Base-by-base conservation (phyloP, 2,797 vertebrate genomes). In the Ctenopoma kingsleyae region DNA sequence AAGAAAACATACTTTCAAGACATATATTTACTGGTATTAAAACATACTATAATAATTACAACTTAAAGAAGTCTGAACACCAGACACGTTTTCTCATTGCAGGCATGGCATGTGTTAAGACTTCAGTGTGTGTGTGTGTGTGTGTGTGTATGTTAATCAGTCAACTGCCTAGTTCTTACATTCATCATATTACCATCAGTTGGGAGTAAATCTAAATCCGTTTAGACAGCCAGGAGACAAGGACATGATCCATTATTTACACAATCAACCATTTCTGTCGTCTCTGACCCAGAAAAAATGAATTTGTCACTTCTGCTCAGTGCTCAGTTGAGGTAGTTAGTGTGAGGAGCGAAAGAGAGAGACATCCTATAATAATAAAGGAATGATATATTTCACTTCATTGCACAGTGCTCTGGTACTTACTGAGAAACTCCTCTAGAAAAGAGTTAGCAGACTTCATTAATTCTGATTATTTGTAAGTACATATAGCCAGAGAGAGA, bases 271-370 rank as follows among this genome's bases (percentile, higher is more conserved):
- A 63, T 84, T 80, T 76, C 62, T 81, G 61, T 78, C 8, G 8
- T 88, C 83, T 82, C 46, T 87, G 83, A 88, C 83, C 86, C 81
- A 82, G 79, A 88, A 86, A 85, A 50, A 91, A 87, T 82, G 52
- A 74, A 78, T 86, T 82, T 83, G 78, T 83, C 69, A 78, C 59
- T 81, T 79, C 17, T 74, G 61, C 73, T 81, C 60, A 38, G 25
- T 12, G 35, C 66, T 78, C 50, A 43, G 70, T 35, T 23, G 1
- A n/a, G 25, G 1, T 66, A 54, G 43, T 57, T 70, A 50, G n/a
- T 43, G 47, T 15, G 54, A 25, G 36, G 13, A 62, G 15, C 44
- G 53, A 22, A 60, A 61, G 32, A 58, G 20, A 53, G 27, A 67
- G 36, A 63, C 19, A 15, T 30, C 36, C 60, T 10, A 5, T 47